phyloP scores from a whole-genome alignment of 2,797 vertebrate genomes.

The Lepidocolaptes lacrymiger region DNA sequence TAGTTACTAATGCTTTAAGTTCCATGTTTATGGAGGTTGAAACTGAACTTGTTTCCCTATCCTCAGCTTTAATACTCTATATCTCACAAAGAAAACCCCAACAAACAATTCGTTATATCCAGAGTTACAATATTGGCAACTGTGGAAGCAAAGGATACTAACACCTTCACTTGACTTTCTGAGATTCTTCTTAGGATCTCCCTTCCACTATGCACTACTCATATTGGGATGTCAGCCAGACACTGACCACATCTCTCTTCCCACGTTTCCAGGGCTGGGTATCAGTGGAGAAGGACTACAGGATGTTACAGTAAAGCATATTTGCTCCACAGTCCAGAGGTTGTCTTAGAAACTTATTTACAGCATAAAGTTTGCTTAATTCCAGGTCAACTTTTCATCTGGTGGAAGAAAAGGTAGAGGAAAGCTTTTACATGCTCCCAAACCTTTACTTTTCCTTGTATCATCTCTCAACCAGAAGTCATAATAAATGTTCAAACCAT shows the following conservation, averaged over 20 bases:
- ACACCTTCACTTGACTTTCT: not conserved
- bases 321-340: not conserved
- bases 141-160: not conserved
- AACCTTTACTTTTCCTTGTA: not conserved
- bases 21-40: not conserved
- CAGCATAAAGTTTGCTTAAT: not conserved
- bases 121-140: accelerated
- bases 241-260: not conserved
- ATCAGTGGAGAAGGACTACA: not conserved
- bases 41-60: not conserved
- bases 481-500: not conserved
- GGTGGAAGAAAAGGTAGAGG: not conserved
- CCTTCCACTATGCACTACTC: not conserved
- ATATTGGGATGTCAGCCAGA: not conserved
- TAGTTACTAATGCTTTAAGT: not conserved
- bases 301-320: not conserved
- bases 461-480: not conserved
- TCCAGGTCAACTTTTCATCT: not conserved
- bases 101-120: not conserved
- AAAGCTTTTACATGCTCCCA: not conserved
- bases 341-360: not conserved
- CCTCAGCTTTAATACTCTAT: not conserved
- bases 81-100: not conserved
- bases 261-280: not conserved
- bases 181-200: not conserved